Evolutionary conservation across 1,140 invertebrate species (phyloP), one percentile per base, ranked within the genome.

Genomic region (Drosophila kurseongensis): DNA sequence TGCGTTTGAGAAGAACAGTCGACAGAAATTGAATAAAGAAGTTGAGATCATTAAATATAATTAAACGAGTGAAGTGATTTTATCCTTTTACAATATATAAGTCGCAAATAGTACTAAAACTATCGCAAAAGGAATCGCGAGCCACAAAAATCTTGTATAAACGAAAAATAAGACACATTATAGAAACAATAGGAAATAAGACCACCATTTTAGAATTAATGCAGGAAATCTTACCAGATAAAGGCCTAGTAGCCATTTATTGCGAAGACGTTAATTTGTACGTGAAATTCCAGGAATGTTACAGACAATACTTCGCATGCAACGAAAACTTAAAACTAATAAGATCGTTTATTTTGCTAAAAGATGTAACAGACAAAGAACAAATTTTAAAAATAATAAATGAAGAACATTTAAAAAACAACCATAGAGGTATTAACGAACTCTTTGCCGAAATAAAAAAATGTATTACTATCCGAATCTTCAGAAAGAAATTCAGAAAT

Each of bases 271-370:
- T 40, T 27, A 60, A 16, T 9, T 9, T 18, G 14, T 44, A 50
- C 35, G 16, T 50, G 10, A 50, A 48, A 48, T 60, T 50, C n/a
- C 44, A 60, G 35, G 44, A 60, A 50, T 48, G 35, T 14, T 60
- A 60, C 14, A 50, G 44, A 60, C 32, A 56, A 12, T 63, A 36
- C 27, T 63, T 63, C 44, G 41, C 48, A 18, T 54, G 27, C 38
- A 56, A 63, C 12, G 16, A 12, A 14, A 63, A 63, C 27, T 16
- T 63, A 56, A 60, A 50, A 29, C 2, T 40, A 60, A 38, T 60
- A 38, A 48, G 32, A 50, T 60, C 18, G 6, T 60, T 47, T 36
- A 29, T 36, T 27, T 23, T 60, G 13, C 18, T 29, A 14, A 60
- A 60, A 50, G 32, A 59, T 38, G 18, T 59, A 12, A 48, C 44